Evolutionary conservation across 1,140 invertebrate genomes (phyloP).

Genomic region (Venustaconcha ellipsiformis): DNA sequence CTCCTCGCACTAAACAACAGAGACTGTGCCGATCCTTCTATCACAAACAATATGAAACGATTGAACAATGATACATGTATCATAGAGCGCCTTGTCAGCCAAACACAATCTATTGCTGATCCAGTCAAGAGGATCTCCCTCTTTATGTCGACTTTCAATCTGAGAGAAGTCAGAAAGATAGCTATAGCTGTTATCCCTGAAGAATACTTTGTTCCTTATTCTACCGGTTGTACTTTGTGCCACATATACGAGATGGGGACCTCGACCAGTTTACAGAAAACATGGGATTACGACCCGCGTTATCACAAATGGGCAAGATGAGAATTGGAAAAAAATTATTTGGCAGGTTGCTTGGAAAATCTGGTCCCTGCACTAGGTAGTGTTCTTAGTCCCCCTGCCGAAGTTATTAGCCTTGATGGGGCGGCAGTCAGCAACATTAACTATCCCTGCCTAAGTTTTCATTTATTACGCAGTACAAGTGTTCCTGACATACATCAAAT

Average conservation of each 20-base stretch:
- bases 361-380: no score
- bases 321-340: no score
- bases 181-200: slow-evolving; percentile 8
- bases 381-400: no score
- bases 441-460: no score
- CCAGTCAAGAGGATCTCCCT: slow-evolving; percentile 2
- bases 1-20: neutral
- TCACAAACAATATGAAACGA: neutral
- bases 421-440: no score
- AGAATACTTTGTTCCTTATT: slow-evolving; percentile 18
- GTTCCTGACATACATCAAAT: no score
- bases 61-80: neutral
- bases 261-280: slow-evolving; percentile 10
- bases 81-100: neutral
- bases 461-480: no score
- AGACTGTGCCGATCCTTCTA: neutral
- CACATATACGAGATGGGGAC: slow-evolving; percentile 14
- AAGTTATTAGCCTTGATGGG: no score
- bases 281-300: no score
- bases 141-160: neutral
- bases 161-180: slow-evolving; percentile 1
- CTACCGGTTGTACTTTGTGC: slow-evolving; percentile 18
- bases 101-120: neutral
- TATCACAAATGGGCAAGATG: no score
- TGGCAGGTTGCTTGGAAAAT: no score